Conservation (phyloP, 2,888 invertebrate genomes). For the Cecidostiba fungosa region DNA sequence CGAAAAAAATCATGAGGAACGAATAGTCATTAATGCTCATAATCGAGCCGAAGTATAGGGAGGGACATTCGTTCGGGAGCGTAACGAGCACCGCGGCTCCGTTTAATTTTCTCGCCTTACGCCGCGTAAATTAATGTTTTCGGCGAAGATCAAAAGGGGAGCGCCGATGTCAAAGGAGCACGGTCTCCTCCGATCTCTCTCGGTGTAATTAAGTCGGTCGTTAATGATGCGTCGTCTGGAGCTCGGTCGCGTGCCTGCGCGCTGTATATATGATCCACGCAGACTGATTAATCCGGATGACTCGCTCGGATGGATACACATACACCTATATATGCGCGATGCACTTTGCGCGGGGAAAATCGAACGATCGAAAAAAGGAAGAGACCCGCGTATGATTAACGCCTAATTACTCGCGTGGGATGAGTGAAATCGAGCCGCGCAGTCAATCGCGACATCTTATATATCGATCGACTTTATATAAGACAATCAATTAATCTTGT, state of each 20-base stretch:
- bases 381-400: conserved; percentile 71
- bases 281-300: conserved; percentile 73
- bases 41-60: conserved; percentile 25
- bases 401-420: conserved; percentile 74
- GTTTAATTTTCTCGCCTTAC: conserved; percentile 66
- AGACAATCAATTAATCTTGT: conserved; percentile 55
- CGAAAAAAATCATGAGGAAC: neutral
- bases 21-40: conserved; percentile 52
- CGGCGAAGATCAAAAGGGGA: conserved; percentile 76
- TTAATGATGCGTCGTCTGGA: conserved; percentile 69
- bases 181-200: conserved; percentile 67
- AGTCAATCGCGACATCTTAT: neutral
- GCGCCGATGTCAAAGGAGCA: conserved; percentile 63
- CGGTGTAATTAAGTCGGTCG: conserved; percentile 72
- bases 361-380: conserved; percentile 7
- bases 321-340: neutral
- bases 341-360: neutral
- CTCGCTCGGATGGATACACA: conserved; percentile 66
- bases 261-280: neutral
- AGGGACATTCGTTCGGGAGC: conserved; percentile 31
- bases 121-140: conserved; percentile 72
- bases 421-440: conserved; percentile 68
- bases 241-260: conserved; percentile 16
- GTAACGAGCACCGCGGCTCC: conserved; percentile 63
- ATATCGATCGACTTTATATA: conserved; percentile 51